phyloP scores from a whole-genome alignment of 2,113 vertebrate species.

The Chunga burmeisteri region DNA sequence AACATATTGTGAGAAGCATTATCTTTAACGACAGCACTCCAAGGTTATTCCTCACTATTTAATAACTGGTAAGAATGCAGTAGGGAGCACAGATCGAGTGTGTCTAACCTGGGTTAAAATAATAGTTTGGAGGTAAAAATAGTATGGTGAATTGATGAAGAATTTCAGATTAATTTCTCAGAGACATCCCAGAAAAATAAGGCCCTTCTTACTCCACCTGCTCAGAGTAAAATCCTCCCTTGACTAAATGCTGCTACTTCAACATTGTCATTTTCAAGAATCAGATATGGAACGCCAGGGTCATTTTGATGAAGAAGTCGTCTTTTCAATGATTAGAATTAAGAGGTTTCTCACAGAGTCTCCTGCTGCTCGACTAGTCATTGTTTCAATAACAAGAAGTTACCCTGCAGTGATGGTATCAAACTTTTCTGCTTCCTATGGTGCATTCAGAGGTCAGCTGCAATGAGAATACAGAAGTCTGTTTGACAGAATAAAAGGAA shows the following conservation, averaged over 20 bases:
- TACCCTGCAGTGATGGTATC: conserved; percentile 10
- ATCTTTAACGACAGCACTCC: not conserved
- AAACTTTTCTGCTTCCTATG: conserved; percentile 11
- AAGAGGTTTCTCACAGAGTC: not conserved
- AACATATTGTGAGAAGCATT: not conserved
- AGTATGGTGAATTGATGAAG: not conserved
- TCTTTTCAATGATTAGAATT: conserved; percentile 15
- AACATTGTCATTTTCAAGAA: not conserved
- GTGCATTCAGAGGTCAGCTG: conserved; percentile 12
- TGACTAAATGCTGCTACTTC: not conserved
- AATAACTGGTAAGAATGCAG: not conserved
- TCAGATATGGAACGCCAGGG: not conserved
- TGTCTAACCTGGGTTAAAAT: not conserved
- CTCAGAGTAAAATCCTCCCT: not conserved
- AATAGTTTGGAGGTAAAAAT: not conserved
- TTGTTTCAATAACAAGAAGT: conserved; percentile 22
- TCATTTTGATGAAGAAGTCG: conserved; percentile 6
- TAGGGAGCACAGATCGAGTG: not conserved
- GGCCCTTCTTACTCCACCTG: not conserved
- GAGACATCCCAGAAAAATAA: not conserved
- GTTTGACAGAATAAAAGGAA: not conserved
- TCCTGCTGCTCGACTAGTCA: not conserved
- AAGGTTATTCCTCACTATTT: not conserved
- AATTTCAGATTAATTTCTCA: not conserved
- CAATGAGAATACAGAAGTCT: not conserved